These are phyloP conservation scores for Xenopus laevis DNA, from an alignment of 2,113 vertebrate genomes.

Conservation along the genomic window DNA sequence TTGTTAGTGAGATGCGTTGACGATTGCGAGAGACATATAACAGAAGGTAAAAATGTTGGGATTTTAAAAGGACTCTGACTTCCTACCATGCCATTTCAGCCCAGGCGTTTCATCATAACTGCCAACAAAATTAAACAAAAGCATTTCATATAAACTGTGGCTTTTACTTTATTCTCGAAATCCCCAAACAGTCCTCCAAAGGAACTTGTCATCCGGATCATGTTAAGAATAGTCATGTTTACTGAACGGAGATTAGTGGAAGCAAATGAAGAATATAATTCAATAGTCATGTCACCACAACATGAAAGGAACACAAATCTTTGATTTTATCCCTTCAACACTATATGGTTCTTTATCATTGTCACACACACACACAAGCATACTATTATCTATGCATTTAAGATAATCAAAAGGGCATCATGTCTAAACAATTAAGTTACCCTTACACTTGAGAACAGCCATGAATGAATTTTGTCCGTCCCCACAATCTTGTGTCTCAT, in stretches of 20 bases:
- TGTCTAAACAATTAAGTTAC: too few relatives aligned
- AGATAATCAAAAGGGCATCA: too few relatives aligned
- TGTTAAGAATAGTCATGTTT: neutral
- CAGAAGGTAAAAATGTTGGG: slow-evolving; percentile 51
- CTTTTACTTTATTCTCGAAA: slow-evolving; percentile 51
- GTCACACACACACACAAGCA: too few relatives aligned
- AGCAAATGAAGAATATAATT: neutral
- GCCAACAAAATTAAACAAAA: slow-evolving; percentile 67
- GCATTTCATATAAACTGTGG: slow-evolving; percentile 47
- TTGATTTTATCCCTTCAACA: neutral
- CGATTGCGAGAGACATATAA: slow-evolving; percentile 55
- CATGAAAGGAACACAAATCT: neutral
- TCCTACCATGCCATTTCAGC: slow-evolving; percentile 61
- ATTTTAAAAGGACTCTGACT: slow-evolving; percentile 57
- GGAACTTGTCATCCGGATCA: slow-evolving; percentile 22
- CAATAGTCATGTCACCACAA: neutral
- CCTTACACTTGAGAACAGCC: too few relatives aligned
- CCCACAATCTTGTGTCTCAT: too few relatives aligned
- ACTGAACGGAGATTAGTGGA: neutral
- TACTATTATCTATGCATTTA: too few relatives aligned
- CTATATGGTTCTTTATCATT: too few relatives aligned
- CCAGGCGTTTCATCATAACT: slow-evolving; percentile 57
- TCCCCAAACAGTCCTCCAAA: slow-evolving; percentile 40
- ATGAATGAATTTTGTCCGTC: too few relatives aligned
- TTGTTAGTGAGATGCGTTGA: slow-evolving; percentile 51